These are phyloP conservation scores for Gymnoscelis rufifasciata DNA, from an alignment of 2,888 invertebrate species.

Conservation along the genomic window DNA sequence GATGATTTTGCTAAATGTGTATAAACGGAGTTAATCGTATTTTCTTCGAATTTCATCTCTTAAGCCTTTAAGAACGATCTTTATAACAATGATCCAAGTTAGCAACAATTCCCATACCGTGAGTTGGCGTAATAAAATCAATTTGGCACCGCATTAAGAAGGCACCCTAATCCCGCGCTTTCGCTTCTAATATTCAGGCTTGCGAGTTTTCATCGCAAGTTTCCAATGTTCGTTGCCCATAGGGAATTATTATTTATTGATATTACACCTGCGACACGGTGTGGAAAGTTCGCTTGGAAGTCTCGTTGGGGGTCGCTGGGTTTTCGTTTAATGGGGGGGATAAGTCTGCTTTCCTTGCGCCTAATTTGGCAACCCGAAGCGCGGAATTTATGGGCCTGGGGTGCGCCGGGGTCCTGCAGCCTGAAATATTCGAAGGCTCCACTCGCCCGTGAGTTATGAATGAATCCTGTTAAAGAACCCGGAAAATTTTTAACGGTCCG, in stretches of 20 bases:
- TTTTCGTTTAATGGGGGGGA: conserved; percentile 56
- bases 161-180: conserved; percentile 23
- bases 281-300: conserved; percentile 60
- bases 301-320: conserved; percentile 43
- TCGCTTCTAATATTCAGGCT: conserved; percentile 34
- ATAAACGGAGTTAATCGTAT: neutral
- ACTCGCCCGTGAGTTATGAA: conserved; percentile 78
- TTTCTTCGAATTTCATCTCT: neutral
- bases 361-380: conserved; percentile 79
- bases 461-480: conserved; percentile 77
- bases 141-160: conserved; percentile 18
- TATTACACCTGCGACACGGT: conserved; percentile 62
- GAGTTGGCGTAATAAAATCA: conserved; percentile 10
- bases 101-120: neutral
- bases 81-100: conserved; percentile 9
- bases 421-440: conserved; percentile 78
- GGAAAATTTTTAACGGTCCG: conserved; percentile 74
- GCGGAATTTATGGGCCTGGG: conserved; percentile 70
- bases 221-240: conserved; percentile 42
- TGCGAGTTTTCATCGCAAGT: conserved; percentile 30
- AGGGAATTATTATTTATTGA: conserved; percentile 48
- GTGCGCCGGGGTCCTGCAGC: conserved; percentile 58
- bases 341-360: conserved; percentile 73
- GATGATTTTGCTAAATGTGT: neutral
- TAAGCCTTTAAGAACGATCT: conserved; percentile 1